Evolutionary conservation across 2,113 vertebrate genomes (phyloP), one percentile per base, ranked within the genome.

Genomic region (Sturnus vulgaris): DNA sequence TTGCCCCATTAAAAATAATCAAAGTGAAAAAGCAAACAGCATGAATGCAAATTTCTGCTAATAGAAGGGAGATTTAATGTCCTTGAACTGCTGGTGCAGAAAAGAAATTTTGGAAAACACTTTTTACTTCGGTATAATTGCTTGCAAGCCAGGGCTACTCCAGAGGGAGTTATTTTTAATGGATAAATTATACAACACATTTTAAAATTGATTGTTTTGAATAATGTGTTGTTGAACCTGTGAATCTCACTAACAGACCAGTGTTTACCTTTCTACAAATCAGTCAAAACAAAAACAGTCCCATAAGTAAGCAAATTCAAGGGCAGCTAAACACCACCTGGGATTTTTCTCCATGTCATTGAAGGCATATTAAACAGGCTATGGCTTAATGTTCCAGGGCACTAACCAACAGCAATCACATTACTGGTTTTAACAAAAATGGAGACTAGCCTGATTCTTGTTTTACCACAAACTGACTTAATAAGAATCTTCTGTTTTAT

Each of bases 81-180:
- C 91, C 94, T 94, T 94, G 88, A 93, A 55, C 79, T 88, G 71
- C 9, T 80, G 47, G 79, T 73, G 33, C 87, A 70, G 75, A 52
- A 77, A 88, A 88, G 15, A 94, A 94, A 86, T 86, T 63, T 57
- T 77, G 86, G 40, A 79, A 69, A 87, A 85, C 55, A 47, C 13
- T 85, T 82, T 83, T 82, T 82, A 55, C 46, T 69, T 66, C 22
- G 27, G 12, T 77, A 15, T 93, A 96, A 78, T 92, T 86, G 71
- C 79, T 94, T 91, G 68, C 39, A 70, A 93, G 76, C 30, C 44
- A 28, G 13, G 40, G 68, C 55, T 83, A 5, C 68, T 88, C 63
- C 40, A 60, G 49, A 64, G 91, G 64, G 83, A 79, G 49, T 78
- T 83, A 60, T 5, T 91, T 91, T 88, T 93, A 84, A 84, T 64